Conservation (phyloP, 2,797 vertebrate genomes). For the Clarias laeviceps region DNA sequence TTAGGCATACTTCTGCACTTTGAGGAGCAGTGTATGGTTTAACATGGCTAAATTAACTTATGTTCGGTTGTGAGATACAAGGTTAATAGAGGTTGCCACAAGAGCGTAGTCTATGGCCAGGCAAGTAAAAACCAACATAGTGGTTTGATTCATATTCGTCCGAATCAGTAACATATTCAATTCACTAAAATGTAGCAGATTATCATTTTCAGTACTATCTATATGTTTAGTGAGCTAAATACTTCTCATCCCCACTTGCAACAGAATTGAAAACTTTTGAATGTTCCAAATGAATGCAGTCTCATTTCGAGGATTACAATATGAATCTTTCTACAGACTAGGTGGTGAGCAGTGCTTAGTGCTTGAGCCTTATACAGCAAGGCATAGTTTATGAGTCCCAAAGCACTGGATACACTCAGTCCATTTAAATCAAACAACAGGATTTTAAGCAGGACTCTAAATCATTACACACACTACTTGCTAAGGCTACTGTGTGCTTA, state of each 20-base stretch:
- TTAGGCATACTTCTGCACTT: constrained; percentile 76
- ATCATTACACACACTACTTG: constrained; percentile 52
- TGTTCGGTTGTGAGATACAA: constrained; percentile 83
- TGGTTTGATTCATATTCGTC: not conserved
- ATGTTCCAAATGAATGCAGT: not conserved
- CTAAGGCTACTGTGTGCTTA: not conserved
- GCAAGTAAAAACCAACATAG: constrained; percentile 63
- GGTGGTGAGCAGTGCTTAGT: constrained; percentile 12
- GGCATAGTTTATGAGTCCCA: constrained; percentile 21
- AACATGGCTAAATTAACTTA: constrained; percentile 76
- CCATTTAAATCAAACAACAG: constrained; percentile 1
- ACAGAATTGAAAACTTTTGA: not conserved
- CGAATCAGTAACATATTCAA: not conserved
- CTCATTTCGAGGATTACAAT: not conserved
- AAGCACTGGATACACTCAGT: constrained; percentile 6
- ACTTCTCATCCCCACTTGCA: not conserved
- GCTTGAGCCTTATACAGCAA: not conserved
- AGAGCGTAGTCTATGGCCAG: constrained; percentile 63
- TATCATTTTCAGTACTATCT: not conserved
- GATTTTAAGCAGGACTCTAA: constrained; percentile 55
- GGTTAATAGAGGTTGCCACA: constrained; percentile 70
- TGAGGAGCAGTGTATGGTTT: constrained; percentile 69
- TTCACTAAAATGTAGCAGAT: not conserved
- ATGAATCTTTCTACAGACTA: constrained; percentile 17
- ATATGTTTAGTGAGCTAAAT: not conserved